Evolutionary conservation across 2,888 invertebrate genomes (phyloP).

Genomic region (Antheraea assamensis): DNA sequence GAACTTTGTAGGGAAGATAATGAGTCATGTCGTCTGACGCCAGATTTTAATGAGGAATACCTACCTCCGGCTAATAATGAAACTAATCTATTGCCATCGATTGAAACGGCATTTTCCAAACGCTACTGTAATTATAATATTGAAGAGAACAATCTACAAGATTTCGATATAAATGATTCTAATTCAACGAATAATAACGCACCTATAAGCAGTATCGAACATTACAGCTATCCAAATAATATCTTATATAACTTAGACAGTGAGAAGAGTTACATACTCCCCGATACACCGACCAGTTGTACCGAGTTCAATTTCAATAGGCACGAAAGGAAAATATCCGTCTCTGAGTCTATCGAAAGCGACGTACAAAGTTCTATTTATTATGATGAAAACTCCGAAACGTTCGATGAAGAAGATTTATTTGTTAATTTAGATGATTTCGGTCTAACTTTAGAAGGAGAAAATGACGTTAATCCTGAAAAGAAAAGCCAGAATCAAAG

Average conservation of each 20-base stretch:
- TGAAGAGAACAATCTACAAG: constrained; percentile 47
- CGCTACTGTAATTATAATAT: constrained; percentile 60
- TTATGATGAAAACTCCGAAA: constrained; percentile 73
- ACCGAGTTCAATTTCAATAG: constrained; percentile 69
- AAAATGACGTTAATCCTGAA: constrained; percentile 45
- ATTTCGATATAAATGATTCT: constrained; percentile 37
- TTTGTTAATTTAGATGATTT: constrained; percentile 75
- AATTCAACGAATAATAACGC: constrained; percentile 38
- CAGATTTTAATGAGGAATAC: constrained; percentile 69
- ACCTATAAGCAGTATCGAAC: constrained; percentile 62
- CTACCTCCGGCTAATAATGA: constrained; percentile 53
- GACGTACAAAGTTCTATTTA: constrained; percentile 70
- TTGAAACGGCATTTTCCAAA: constrained; percentile 74
- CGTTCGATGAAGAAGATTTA: constrained; percentile 73
- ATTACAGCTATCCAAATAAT: constrained; percentile 76
- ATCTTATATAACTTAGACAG: constrained; percentile 66
- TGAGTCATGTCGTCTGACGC: constrained; percentile 62
- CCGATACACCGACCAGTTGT: constrained; percentile 74
- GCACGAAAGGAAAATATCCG: constrained; percentile 63
- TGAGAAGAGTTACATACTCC: constrained; percentile 63
- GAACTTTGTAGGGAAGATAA: constrained; percentile 75
- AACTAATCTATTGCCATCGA: constrained; percentile 67
- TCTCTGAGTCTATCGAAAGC: constrained; percentile 73
- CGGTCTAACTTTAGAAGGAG: constrained; percentile 65
- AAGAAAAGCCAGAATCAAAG: constrained; percentile 41